Percentiles rank a stretch among this genome's conserved stretches.
Conservation (phyloP, 2,797 vertebrate species). For the Vespertilio murinus region DNA sequence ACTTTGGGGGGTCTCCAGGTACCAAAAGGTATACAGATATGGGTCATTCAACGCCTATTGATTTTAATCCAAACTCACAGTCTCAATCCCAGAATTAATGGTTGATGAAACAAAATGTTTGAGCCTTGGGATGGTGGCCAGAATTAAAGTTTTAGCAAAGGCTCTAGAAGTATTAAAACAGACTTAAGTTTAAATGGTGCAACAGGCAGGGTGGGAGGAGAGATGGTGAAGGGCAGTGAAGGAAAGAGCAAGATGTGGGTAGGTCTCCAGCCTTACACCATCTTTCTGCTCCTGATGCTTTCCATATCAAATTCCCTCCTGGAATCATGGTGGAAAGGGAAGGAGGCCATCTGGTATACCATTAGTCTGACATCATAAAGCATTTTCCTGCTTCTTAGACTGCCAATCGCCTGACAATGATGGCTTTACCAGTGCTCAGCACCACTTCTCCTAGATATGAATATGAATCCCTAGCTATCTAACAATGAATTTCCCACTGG, state of each 20-base stretch:
- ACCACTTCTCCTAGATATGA: too few relatives aligned
- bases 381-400: too few relatives aligned
- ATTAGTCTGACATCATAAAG: fast-evolving
- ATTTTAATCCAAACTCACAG: background rate
- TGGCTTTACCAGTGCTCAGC: fast-evolving
- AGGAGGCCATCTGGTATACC: fast-evolving
- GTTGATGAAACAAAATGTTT: background rate
- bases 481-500: background rate
- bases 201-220: background rate
- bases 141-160: background rate
- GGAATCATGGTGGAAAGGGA: fast-evolving
- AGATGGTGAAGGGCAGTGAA: fast-evolving
- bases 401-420: fast-evolving
- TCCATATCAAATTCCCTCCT: too few relatives aligned
- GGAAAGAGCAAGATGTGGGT: fast-evolving
- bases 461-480: background rate
- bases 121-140: background rate
- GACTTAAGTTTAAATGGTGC: background rate
- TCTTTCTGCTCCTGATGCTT: background rate
- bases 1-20: fast-evolving
- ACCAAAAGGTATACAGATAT: background rate
- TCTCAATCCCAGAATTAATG: background rate
- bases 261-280: fast-evolving
- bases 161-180: background rate
- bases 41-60: background rate